A percentile compares a stretch with the other conserved stretches of the same genome.
phyloP scores from a whole-genome alignment of 2,888 invertebrate species.

The Apodemia mormo region DNA sequence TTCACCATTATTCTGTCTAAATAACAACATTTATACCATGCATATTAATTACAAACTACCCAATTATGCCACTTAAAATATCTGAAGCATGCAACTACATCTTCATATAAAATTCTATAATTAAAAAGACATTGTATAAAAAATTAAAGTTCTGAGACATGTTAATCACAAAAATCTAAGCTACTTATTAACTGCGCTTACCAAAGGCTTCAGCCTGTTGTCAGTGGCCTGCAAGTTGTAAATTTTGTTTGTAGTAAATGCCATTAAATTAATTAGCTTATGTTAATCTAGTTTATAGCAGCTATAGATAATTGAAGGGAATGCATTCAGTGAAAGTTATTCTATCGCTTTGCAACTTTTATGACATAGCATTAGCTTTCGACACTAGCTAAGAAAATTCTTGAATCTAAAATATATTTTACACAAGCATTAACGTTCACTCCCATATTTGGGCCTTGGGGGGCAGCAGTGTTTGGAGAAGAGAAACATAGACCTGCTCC shows the following conservation, averaged over 20 bases:
- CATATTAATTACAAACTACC: not conserved
- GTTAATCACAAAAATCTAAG: constrained; percentile 29
- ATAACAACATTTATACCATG: not conserved
- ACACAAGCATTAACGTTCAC: no score
- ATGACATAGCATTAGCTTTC: no score
- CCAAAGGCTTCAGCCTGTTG: constrained; percentile 68
- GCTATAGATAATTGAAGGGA: no score
- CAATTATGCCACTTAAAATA: not conserved
- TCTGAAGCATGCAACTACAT: constrained; percentile 3
- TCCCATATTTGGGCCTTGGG: no score
- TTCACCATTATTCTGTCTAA: not conserved
- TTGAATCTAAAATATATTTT: no score
- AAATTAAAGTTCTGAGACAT: constrained; percentile 17
- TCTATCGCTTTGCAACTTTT: no score
- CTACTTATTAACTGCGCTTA: constrained; percentile 47
- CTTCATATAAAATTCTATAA: not conserved
- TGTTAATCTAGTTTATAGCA: not conserved
- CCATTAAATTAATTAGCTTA: not conserved
- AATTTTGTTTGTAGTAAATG: constrained; percentile 35
- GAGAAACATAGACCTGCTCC: no score
- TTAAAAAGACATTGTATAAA: not conserved
- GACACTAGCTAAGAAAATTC: no score
- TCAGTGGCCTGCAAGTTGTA: constrained; percentile 66
- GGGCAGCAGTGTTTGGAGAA: no score
- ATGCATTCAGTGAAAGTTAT: no score